Evolutionary conservation across 1,140 invertebrate genomes (phyloP), one percentile per base, ranked within the genome.

Genomic region (Pseudomyrmex pallidus): DNA sequence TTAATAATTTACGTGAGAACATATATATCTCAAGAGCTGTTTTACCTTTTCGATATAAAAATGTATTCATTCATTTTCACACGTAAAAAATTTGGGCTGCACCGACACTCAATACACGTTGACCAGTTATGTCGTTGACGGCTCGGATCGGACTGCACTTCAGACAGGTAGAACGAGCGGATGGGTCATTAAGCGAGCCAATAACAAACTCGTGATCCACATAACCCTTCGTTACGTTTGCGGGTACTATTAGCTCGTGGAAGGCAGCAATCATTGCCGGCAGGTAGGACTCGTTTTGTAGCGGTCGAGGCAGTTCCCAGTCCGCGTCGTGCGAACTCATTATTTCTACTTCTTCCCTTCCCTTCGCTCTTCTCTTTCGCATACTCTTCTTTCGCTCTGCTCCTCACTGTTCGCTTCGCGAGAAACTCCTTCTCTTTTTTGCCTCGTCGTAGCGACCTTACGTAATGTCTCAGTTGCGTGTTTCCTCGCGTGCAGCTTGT

Each of bases 131-230:
- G 68, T 83, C 66, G 84, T 67, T 46, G 84, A 50, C 63, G 63
- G 59, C 68, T 77, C 68, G 73, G 57, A 13, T 62, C 64, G 57
- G 50, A 85, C 20, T 62, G 2, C 35, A 57, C 48, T 57, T 72
- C 61, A 22, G 83, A 88, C 77, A 83, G 87, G 74, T 70, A 78
- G 87, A 88, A 87, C 84, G 83, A 74, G 61, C 66, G 59, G 72
- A 82, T 52, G 83, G 76, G 74, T 88, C 86, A 83, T 88, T 88
- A 88, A 88, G 78, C 67, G 67, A 88, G 78, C 86, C 86, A 88
- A 88, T 88, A 88, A 88, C 86, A 88, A 88, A 88, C 86, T 83
- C 78, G 83, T 74, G 87, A 89, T 89, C 74, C 86, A 74, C 84
- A 89, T 88, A 88, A 89, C 86, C 86, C 87, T 88, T 89, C 84